These are phyloP conservation scores for Gymnocypris eckloni DNA, from an alignment of 2,797 vertebrate species.

Conservation along the genomic window DNA sequence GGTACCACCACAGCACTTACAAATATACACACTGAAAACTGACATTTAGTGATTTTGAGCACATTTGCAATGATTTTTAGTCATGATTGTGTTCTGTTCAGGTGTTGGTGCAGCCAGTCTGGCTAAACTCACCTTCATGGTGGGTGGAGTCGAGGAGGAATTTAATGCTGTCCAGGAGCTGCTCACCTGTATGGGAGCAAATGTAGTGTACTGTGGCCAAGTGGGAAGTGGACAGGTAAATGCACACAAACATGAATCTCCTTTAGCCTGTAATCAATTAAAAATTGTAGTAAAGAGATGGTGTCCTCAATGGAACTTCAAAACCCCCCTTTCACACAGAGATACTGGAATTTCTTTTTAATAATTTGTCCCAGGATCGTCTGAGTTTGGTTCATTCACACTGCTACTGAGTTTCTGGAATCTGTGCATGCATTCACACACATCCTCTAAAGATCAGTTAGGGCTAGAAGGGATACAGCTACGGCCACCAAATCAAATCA, in stretches of 20 bases:
- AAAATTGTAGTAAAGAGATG: neutral
- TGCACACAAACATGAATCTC: neutral
- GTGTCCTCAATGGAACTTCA: neutral
- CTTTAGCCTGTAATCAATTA: neutral
- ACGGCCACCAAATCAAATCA: no score
- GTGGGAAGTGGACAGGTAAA: conserved; percentile 95
- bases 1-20: neutral
- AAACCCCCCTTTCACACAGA: neutral
- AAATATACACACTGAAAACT: neutral
- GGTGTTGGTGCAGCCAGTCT: conserved; percentile 94
- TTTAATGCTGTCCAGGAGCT: conserved; percentile 92
- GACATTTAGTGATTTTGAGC: neutral
- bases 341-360: neutral
- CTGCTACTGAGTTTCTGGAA: no score
- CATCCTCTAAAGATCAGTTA: neutral
- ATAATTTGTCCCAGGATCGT: neutral
- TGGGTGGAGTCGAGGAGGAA: conserved; percentile 93
- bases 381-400: neutral
- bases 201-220: conserved; percentile 92
- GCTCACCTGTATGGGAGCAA: conserved; percentile 93
- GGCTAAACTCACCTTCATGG: conserved; percentile 97
- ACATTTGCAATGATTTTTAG: neutral
- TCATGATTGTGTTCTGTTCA: conserved; percentile 63
- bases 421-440: neutral
- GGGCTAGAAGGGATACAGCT: neutral